These are phyloP conservation scores for Oncorhynchus keta DNA, from an alignment of 2,113 vertebrate genomes.

Conservation along the genomic window DNA sequence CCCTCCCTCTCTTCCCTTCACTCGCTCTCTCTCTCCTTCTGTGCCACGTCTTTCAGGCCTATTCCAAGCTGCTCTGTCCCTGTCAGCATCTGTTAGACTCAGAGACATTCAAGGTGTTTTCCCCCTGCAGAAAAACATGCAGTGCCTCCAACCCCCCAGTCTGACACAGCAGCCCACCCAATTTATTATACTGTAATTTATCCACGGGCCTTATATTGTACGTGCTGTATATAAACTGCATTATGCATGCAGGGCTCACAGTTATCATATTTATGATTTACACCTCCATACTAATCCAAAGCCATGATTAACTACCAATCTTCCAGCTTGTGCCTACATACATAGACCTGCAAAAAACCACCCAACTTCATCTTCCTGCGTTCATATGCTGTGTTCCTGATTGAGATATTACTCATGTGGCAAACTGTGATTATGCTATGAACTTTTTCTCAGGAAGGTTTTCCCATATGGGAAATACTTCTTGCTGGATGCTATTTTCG, in stretches of 20 bases:
- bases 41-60: constrained; percentile 20
- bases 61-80: constrained; percentile 4
- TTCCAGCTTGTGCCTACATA: neutral
- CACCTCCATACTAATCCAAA: constrained; percentile 46
- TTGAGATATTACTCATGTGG: constrained; percentile 46
- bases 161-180: constrained; percentile 48
- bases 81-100: constrained; percentile 50
- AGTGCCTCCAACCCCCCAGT: constrained; percentile 41
- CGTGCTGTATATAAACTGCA: constrained; percentile 39
- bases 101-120: constrained; percentile 61
- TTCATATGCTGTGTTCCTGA: neutral
- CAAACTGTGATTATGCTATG: constrained; percentile 50
- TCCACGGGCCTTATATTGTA: constrained; percentile 20
- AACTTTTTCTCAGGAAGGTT: constrained; percentile 42
- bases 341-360: neutral
- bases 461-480: constrained; percentile 52
- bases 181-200: constrained; percentile 45
- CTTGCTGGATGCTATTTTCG: neutral
- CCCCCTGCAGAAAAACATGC: constrained; percentile 34
- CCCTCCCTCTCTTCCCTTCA: neutral
- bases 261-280: constrained; percentile 54
- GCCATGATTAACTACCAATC: constrained; percentile 51
- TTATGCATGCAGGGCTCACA: constrained; percentile 45
- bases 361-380: constrained; percentile 36
- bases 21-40: constrained; percentile 3